Conservation (phyloP, 2,797 vertebrate genomes). For the Glyptemys insculpta region DNA sequence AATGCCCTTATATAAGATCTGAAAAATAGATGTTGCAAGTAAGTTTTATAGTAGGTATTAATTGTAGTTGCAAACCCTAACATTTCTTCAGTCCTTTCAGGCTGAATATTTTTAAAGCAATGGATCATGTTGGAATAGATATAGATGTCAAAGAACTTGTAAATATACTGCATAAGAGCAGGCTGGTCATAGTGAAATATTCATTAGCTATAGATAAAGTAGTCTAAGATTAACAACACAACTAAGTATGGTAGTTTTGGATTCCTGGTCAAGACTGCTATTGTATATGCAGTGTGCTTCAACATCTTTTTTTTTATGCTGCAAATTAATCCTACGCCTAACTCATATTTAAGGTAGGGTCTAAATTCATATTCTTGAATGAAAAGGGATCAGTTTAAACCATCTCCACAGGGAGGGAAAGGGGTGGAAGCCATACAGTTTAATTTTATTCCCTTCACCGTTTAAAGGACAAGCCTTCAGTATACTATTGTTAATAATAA, state of each 20-base stretch:
- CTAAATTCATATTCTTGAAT: background rate
- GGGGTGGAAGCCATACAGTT: no score
- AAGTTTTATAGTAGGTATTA: background rate
- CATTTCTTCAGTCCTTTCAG: slow-evolving; percentile 22
- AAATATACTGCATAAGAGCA: background rate
- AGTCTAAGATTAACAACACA: background rate
- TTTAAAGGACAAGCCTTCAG: slow-evolving; percentile 2
- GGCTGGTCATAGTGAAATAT: background rate
- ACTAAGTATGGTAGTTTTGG: background rate
- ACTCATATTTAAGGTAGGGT: background rate
- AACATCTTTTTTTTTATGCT: background rate
- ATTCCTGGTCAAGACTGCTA: background rate
- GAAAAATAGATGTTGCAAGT: slow-evolving; percentile 13
- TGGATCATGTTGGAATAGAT: background rate
- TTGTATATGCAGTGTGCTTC: background rate
- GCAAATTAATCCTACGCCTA: background rate
- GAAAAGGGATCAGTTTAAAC: no score
- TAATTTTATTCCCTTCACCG: background rate
- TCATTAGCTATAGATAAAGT: background rate
- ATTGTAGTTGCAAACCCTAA: background rate
- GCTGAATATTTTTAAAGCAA: slow-evolving; percentile 35
- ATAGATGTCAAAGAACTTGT: slow-evolving; percentile 12
- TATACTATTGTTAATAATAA: slow-evolving; percentile 24
- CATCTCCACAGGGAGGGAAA: no score
- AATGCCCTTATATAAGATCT: background rate